phyloP scores from a whole-genome alignment of 2,888 invertebrate species.

The Vannuccia rotundouncinata region DNA sequence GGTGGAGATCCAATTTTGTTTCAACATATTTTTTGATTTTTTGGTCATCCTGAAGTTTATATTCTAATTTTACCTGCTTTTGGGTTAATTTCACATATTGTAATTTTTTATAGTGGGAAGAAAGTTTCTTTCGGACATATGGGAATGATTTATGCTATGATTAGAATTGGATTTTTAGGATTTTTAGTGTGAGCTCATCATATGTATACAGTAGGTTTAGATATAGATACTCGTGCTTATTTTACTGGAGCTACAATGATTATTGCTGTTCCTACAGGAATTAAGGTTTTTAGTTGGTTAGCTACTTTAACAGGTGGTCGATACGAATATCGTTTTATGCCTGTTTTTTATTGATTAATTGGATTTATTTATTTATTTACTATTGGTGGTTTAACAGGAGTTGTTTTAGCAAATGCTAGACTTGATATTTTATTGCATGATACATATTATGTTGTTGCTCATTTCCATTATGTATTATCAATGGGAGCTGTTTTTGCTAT shows the following conservation, averaged over 20 bases:
- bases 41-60: conserved; percentile 79
- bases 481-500: conserved; percentile 72
- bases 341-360: conserved; percentile 29
- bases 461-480: conserved; percentile 71
- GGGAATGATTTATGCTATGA: conserved; percentile 76
- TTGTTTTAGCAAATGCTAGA: conserved; percentile 66
- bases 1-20: conserved; percentile 71
- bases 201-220: conserved; percentile 77
- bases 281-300: conserved; percentile 75
- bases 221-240: conserved; percentile 74
- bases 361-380: conserved; percentile 40
- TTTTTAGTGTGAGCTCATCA: conserved; percentile 79
- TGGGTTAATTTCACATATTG: conserved; percentile 73
- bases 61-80: conserved; percentile 77
- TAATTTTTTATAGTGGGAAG: conserved; percentile 63
- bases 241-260: conserved; percentile 77
- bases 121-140: conserved; percentile 67
- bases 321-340: conserved; percentile 2
- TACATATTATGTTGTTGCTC: conserved; percentile 72
- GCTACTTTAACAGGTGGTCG: conserved; percentile 63
- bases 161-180: conserved; percentile 72
- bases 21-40: conserved; percentile 79
- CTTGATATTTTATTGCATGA: conserved; percentile 70
- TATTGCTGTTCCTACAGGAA: conserved; percentile 76
- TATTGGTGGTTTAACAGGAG: conserved; percentile 58